Conservation (phyloP, 2,888 invertebrate genomes). For the Epirrita christyi region DNA sequence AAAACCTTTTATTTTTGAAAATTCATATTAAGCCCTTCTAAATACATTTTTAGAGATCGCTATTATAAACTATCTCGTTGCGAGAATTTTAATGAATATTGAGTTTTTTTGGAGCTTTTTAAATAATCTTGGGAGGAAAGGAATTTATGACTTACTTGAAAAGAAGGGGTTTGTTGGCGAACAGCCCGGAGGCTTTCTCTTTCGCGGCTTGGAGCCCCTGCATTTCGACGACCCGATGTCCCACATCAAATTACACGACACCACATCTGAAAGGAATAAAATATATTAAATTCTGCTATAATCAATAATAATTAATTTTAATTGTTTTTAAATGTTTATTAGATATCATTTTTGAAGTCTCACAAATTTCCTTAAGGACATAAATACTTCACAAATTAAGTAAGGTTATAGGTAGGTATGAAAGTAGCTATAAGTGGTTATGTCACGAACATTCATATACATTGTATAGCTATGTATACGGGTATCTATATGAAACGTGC, state of each 20-base stretch:
- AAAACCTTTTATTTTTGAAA: no score
- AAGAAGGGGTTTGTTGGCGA: constrained; percentile 76
- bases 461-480: constrained; percentile 2
- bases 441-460: constrained; percentile 26
- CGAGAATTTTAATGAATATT: no score
- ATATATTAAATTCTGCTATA: neutral
- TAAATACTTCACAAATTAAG: neutral
- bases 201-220: constrained; percentile 81
- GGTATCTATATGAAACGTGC: neutral
- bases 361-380: neutral
- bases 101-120: constrained; percentile 1
- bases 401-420: constrained; percentile 23
- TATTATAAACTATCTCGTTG: no score
- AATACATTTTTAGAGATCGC: no score
- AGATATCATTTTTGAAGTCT: no score
- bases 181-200: constrained; percentile 80
- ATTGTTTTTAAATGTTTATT: no score
- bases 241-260: constrained; percentile 67
- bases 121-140: neutral
- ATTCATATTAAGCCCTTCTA: no score
- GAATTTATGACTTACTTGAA: constrained; percentile 69
- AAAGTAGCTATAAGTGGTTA: constrained; percentile 32
- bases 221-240: constrained; percentile 65
- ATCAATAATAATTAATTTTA: neutral
- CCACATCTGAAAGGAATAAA: constrained; percentile 30